Conservation (phyloP, 2,797 vertebrate species). For the Lophius americanus region DNA sequence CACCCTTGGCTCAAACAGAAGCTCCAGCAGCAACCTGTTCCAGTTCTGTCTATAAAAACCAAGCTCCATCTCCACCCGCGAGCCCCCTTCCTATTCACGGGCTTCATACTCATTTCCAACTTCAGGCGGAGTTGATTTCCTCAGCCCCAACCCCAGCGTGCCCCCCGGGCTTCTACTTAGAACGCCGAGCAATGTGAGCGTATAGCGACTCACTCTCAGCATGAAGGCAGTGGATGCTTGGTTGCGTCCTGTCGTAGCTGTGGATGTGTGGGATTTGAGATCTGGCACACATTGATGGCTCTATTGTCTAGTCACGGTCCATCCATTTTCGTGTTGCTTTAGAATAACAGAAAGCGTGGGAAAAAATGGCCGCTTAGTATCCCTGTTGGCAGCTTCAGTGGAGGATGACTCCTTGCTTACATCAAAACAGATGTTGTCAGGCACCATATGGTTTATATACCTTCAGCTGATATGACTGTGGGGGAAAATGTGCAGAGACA, state of each 20-base stretch:
- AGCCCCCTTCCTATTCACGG: constrained; percentile 17
- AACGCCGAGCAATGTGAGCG: constrained; percentile 44
- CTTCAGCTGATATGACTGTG: constrained; percentile 44
- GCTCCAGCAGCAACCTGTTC: constrained; percentile 32
- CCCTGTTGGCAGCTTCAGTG: constrained; percentile 40
- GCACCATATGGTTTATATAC: constrained; percentile 54
- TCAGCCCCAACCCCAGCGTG: constrained; percentile 30
- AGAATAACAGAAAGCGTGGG: constrained; percentile 37
- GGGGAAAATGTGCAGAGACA: constrained; percentile 23
- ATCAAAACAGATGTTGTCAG: constrained; percentile 52
- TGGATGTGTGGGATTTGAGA: constrained; percentile 71
- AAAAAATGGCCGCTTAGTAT: constrained; percentile 30
- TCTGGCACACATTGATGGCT: constrained; percentile 62
- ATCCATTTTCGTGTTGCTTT: constrained; percentile 41
- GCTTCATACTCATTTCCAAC: constrained; percentile 36
- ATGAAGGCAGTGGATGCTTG: constrained; percentile 66
- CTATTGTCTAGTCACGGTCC: constrained; percentile 53
- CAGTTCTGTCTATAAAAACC: constrained; percentile 30
- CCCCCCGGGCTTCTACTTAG: constrained; percentile 48
- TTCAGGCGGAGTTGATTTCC: constrained; percentile 45
- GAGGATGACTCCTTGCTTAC: constrained; percentile 17
- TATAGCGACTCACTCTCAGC: constrained; percentile 57
- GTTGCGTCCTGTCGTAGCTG: constrained; percentile 68
- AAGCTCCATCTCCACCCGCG: constrained; percentile 28
- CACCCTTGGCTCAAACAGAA: constrained; percentile 17